These are phyloP conservation scores for Drosophila subobscura DNA, from an alignment of 1,140 invertebrate genomes.

Conservation along the genomic window DNA sequence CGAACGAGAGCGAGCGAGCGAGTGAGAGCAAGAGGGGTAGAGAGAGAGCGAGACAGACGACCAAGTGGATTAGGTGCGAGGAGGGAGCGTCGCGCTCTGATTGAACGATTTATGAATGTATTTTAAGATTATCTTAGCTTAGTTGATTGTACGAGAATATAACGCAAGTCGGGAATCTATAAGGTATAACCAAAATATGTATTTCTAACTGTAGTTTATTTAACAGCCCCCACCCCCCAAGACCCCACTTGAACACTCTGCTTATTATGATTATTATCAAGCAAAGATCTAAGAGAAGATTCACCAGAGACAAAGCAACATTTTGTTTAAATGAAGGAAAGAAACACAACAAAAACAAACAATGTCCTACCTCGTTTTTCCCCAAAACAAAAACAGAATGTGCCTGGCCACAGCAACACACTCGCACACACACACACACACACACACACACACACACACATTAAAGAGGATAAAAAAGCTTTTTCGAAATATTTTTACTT, in stretches of 20 bases:
- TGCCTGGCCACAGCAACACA: constrained; percentile 48
- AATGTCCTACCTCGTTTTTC: constrained; percentile 83
- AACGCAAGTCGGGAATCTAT: constrained; percentile 51
- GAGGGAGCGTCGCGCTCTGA: neutral
- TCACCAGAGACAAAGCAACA: constrained; percentile 9
- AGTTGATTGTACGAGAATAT: constrained; percentile 44
- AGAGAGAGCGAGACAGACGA: neutral
- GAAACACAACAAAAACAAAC: constrained; percentile 52
- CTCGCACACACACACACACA: constrained; percentile 26
- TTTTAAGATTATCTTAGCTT: constrained; percentile 58
- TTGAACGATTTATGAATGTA: constrained; percentile 33
- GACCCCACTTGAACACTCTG: neutral
- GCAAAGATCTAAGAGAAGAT: neutral
- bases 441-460: constrained; percentile 40
- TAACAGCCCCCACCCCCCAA: constrained; percentile 19
- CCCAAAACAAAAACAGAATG: constrained; percentile 46
- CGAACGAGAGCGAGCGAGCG: no score
- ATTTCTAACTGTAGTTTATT: constrained; percentile 75
- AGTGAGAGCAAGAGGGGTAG: neutral
- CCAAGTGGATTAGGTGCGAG: neutral
- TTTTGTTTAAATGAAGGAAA: constrained; percentile 2
- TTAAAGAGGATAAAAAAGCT: constrained; percentile 44
- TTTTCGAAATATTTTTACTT: constrained; percentile 71
- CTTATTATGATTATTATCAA: no score
- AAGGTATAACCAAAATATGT: constrained; percentile 78